phyloP scores from a whole-genome alignment of 2,113 vertebrate genomes.

The Leptocoma aspasia region DNA sequence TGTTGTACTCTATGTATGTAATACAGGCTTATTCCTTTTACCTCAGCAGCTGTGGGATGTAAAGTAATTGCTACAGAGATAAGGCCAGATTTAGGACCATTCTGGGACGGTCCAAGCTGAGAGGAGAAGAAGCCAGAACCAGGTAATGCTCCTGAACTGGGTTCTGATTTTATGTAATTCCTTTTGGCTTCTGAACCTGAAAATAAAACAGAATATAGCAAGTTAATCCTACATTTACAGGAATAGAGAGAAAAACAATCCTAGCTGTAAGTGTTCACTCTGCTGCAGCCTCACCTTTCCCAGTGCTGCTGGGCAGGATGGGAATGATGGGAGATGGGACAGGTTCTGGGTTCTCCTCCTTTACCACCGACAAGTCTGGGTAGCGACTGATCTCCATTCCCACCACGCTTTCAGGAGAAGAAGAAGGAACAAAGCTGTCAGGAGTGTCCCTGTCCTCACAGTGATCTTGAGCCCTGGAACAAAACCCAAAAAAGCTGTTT shows the following conservation, averaged over 20 bases:
- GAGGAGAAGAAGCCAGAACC: conserved; percentile 77
- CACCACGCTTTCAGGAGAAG: conserved; percentile 91
- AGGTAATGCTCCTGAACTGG: conserved; percentile 38
- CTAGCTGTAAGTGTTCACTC: not conserved
- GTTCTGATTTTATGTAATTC: conserved; percentile 88
- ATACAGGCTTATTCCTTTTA: conserved; percentile 56
- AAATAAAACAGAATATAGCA: not conserved
- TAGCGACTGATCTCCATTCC: conserved; percentile 89
- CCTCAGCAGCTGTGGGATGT: conserved; percentile 89
- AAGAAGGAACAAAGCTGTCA: conserved; percentile 90
- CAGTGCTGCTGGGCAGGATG: conserved; percentile 83
- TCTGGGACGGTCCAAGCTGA: conserved; percentile 77
- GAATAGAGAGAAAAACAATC: not conserved
- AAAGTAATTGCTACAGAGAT: conserved; percentile 95
- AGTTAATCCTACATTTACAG: not conserved
- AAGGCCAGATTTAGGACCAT: conserved; percentile 86
- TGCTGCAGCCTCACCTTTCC: conserved; percentile 80
- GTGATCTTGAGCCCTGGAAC: conserved; percentile 82
- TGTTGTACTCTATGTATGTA: not conserved
- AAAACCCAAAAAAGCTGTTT: not conserved
- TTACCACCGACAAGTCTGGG: conserved; percentile 88
- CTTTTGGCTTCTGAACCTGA: conserved; percentile 83
- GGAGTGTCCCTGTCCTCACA: conserved; percentile 83
- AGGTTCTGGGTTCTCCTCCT: conserved; percentile 89
- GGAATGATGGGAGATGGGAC: conserved; percentile 90